Base-by-base conservation (phyloP, 37 sponge, comb jelly and placozoan genomes). In the Spongilla lacustris region DNA sequence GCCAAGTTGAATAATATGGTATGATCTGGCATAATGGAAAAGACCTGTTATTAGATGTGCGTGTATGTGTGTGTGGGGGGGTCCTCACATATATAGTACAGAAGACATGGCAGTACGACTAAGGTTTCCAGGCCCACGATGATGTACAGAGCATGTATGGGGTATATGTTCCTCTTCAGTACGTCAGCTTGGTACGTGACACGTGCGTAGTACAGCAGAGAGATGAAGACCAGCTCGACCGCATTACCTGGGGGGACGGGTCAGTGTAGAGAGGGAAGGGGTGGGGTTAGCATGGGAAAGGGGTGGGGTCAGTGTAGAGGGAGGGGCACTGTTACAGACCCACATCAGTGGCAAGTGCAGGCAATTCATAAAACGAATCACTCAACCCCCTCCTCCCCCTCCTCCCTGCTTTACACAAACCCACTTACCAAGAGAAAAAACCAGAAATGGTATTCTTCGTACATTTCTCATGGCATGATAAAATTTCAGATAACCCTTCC, bases 401-500 rank as follows among this genome's bases (percentile, higher is more conserved):
- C n/a, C n/a, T n/a, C n/a, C n/a, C n/a, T n/a, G n/a, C n/a, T n/a
- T n/a, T n/a, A n/a, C n/a, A n/a, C n/a, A n/a, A n/a, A n/a, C n/a
- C n/a, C n/a, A n/a, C 84, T 48, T 66, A 81, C 94, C 90, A 67
- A 79, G 9, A 23, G 96, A 96, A 27, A 91, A 76, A 2, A 89
- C 77, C 69, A 88, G 31, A 38, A 96, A 88, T 2, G 96, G 96
- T 12, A 96, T 70, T 23, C 96, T 81, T 37, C 96, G 67, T 29
- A 96, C 22, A 30, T 90, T 90, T 81, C 87, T 86, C 83, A 89
- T 93, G 58, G 71, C 68, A 4, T 91, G 76, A 48, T 96, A 96
- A 73, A 93, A 93, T 48, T 87, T 91, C 70, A 96, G 89, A 69
- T 96, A 96, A 69, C 96, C 96, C 36, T 86, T 85, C 70, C 84